phyloP scores from a whole-genome alignment of 2,797 vertebrate genomes.

The Tokudaia muenninki region DNA sequence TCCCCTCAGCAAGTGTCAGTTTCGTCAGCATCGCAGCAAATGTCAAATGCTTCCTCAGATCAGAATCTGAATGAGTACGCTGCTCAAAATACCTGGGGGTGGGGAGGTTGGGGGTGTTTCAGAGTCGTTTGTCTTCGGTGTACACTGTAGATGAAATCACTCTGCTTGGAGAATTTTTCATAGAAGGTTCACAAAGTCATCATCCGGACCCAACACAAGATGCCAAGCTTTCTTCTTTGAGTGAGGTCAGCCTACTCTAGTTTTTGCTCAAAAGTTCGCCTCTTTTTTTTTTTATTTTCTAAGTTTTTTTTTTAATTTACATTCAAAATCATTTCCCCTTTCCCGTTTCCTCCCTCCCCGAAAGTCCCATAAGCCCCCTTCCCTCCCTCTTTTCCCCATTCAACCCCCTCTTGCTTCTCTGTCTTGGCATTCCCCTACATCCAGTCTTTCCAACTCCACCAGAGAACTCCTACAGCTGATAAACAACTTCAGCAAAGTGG shows the following conservation, averaged over 20 bases:
- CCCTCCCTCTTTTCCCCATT: too few species aligned
- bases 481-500: too few species aligned
- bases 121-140: not conserved
- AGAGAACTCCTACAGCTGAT: too few species aligned
- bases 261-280: not conserved
- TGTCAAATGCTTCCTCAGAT: conserved; percentile 39
- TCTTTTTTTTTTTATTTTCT: too few species aligned
- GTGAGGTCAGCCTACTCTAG: not conserved
- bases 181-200: not conserved
- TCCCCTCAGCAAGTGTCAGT: conserved; percentile 49
- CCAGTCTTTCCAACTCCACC: too few species aligned
- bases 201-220: not conserved
- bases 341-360: too few species aligned
- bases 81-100: not conserved
- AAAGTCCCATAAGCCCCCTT: too few species aligned
- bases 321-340: too few species aligned
- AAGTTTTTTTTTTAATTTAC: too few species aligned
- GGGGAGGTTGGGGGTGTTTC: not conserved
- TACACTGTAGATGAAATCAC: not conserved
- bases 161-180: not conserved
- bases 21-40: conserved; percentile 41
- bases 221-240: not conserved
- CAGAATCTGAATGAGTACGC: not conserved
- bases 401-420: too few species aligned
- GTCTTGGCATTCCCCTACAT: too few species aligned